Evolutionary conservation across 2,113 vertebrate species (phyloP), one percentile per base, ranked within the genome.

Genomic region (Antechinus flavipes): DNA sequence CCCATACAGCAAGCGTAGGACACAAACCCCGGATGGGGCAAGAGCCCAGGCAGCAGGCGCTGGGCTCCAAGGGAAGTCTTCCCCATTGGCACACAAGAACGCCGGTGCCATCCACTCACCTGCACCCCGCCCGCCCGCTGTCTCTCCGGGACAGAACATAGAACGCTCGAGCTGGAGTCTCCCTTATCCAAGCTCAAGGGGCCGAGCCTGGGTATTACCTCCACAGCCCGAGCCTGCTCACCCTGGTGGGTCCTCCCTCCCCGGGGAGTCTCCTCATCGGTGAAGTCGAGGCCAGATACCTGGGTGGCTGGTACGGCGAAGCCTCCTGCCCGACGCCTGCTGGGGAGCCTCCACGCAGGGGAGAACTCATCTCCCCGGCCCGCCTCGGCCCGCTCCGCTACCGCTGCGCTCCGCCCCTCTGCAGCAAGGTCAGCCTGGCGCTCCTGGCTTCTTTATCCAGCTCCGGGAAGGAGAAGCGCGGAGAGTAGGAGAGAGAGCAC

Each of bases 331-430:
- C 68, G 68, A 22, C 68, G 35, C 68, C 61, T 76, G 68, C 68
- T 8, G n/a, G n/a, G n/a, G 95, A 58, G 94, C 89, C 56, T 50
- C 95, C 12, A 47, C 93, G n/a, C 68, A 22, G 68, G 68, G 68
- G 35, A 84, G 68, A 42, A 84, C n/a, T 68, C 96, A 96, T 95
- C 94, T 95, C 96, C 93, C 50, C 52, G 54, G 89, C 93, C 53
- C 54, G 89, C 52, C 93, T n/a, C 89, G 95, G 95, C 94, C 96
- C n/a, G 22, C 89, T 8, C 19, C 92, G 24, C n/a, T 55, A 46
- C 91, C 16, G 52, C 54, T 6, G 52, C n/a, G 22, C 89, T 8
- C 76, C 11, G 93, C 91, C 93, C 50, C 68, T 14, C 90, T 90
- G 91, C 68, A 19, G 89, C 90, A 16, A 49, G 52, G 42, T 84